Evolutionary conservation across 2,113 vertebrate genomes (phyloP).

Genomic region (Mormoops blainvillei): DNA sequence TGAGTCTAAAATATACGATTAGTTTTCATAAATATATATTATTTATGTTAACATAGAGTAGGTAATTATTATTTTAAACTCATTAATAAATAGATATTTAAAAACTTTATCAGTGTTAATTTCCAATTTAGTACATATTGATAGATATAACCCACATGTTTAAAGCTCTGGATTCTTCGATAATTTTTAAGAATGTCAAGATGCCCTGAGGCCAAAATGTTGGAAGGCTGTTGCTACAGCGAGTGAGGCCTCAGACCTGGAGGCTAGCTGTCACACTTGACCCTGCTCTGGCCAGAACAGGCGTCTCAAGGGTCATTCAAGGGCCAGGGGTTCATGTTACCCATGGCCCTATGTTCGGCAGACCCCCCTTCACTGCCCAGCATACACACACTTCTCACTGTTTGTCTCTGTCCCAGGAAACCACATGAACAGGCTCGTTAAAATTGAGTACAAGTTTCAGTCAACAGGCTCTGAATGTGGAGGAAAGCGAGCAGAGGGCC

Average conservation of each 20-base stretch:
- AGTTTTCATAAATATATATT: background rate
- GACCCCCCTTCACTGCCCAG: background rate
- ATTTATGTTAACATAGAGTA: background rate
- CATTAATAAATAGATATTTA: background rate
- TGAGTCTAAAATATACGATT: background rate
- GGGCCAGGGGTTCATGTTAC: background rate
- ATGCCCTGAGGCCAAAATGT: background rate
- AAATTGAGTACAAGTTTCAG: background rate
- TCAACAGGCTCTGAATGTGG: background rate
- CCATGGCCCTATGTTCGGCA: background rate
- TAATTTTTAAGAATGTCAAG: background rate
- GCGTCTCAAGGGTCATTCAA: background rate
- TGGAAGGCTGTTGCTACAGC: background rate
- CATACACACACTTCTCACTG: too few relatives aligned
- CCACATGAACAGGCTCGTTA: background rate
- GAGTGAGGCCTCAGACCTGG: background rate
- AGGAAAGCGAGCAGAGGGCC: background rate
- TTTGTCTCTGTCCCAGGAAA: background rate
- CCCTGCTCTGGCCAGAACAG: background rate
- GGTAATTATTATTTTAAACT: background rate
- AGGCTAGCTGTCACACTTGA: background rate
- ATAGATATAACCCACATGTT: background rate
- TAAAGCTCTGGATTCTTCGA: background rate
- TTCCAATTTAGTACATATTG: background rate
- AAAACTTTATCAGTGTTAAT: background rate